These are phyloP conservation scores for Plecotus auritus DNA, from an alignment of 2,113 vertebrate genomes.

Conservation along the genomic window DNA sequence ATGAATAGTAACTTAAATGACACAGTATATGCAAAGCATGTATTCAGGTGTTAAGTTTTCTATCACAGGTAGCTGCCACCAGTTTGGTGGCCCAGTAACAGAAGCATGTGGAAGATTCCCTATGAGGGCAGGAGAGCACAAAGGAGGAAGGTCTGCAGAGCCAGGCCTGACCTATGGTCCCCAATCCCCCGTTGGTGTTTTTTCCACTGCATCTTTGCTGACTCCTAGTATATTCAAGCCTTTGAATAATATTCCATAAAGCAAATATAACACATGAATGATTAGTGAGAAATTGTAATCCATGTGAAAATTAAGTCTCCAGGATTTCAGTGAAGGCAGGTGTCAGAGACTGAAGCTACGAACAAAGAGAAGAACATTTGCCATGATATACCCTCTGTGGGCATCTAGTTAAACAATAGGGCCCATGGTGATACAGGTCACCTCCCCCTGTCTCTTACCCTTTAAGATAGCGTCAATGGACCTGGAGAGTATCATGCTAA, in stretches of 20 bases:
- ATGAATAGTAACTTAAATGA: background rate
- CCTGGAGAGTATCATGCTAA: too few relatives aligned
- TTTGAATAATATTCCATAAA: background rate
- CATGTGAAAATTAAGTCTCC: conserved; percentile 26
- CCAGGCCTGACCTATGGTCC: background rate
- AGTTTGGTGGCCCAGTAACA: background rate
- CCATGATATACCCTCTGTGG: conserved; percentile 19
- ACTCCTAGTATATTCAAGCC: background rate
- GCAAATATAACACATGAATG: conserved; percentile 32
- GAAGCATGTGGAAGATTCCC: background rate
- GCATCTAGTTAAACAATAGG: conserved; percentile 57
- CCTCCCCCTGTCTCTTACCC: background rate
- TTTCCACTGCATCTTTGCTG: background rate
- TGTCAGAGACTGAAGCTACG: conserved; percentile 40
- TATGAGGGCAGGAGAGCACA: background rate
- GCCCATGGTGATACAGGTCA: background rate
- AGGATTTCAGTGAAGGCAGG: conserved; percentile 59
- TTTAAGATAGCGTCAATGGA: too few relatives aligned
- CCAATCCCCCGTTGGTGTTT: background rate
- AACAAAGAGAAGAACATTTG: conserved; percentile 37
- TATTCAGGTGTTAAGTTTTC: background rate
- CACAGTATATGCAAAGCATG: background rate
- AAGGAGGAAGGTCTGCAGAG: background rate
- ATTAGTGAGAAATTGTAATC: conserved; percentile 47
- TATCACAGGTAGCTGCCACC: background rate